Evolutionary conservation across 2,888 invertebrate species (phyloP).

Genomic region (Anorthoa munda): DNA sequence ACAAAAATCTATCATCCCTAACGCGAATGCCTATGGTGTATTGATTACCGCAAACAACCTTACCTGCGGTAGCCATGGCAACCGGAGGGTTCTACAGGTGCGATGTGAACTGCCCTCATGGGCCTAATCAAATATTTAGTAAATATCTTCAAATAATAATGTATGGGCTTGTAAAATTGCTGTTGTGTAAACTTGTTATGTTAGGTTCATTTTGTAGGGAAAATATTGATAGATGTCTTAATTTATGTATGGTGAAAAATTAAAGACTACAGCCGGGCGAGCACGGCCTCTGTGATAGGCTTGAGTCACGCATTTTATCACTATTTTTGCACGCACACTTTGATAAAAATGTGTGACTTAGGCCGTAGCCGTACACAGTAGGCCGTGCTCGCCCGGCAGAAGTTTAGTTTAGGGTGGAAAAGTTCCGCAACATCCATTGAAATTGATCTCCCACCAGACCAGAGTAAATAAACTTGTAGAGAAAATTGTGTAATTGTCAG

Average conservation of each 20-base stretch:
- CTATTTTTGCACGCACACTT: too few species aligned
- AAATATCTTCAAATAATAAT: constrained; percentile 46
- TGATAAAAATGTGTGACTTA: too few species aligned
- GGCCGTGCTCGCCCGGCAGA: too few species aligned
- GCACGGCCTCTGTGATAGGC: too few species aligned
- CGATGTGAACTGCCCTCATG: constrained; percentile 44
- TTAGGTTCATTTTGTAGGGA: not conserved
- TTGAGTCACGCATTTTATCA: too few species aligned
- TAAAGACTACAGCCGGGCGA: too few species aligned
- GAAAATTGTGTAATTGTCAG: too few species aligned
- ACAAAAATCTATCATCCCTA: constrained; percentile 24
- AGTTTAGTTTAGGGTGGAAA: too few species aligned
- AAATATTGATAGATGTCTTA: not conserved
- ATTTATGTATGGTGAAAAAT: not conserved
- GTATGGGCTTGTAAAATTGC: constrained; percentile 16
- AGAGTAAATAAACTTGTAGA: too few species aligned
- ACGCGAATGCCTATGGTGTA: constrained; percentile 40
- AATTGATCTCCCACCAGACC: too few species aligned
- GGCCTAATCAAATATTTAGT: constrained; percentile 59
- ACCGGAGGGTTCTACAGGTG: constrained; percentile 59
- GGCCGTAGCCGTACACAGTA: too few species aligned
- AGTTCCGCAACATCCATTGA: too few species aligned
- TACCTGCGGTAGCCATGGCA: constrained; percentile 52
- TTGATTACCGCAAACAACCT: constrained; percentile 50
- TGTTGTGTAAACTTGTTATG: not conserved